Percentiles rank a stretch among this genome's conserved stretches.
Conservation (phyloP, 2,113 vertebrate species). For the Spermophilus dauricus region DNA sequence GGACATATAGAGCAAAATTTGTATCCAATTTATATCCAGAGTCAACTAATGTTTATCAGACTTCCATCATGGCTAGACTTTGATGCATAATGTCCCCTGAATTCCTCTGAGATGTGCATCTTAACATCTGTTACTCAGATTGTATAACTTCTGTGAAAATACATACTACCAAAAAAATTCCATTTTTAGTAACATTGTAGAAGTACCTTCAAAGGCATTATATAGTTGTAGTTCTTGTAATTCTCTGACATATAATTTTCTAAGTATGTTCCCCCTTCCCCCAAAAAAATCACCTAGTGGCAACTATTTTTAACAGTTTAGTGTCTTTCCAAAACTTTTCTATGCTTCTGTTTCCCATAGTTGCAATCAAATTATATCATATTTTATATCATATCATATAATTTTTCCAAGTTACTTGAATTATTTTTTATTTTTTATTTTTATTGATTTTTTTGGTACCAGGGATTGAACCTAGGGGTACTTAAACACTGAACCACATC, state of each 20-base stretch:
- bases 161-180: too few relatives aligned
- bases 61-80: background rate
- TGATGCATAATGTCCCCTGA: background rate
- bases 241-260: slow-evolving; percentile 15
- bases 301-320: background rate
- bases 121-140: background rate
- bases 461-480: background rate
- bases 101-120: background rate
- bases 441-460: too few relatives aligned
- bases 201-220: background rate
- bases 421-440: background rate
- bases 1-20: background rate
- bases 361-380: background rate
- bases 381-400: background rate
- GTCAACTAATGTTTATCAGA: background rate
- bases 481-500: background rate
- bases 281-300: background rate
- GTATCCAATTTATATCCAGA: background rate
- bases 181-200: too few relatives aligned
- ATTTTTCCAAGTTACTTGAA: background rate
- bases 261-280: background rate
- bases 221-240: background rate
- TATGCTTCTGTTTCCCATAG: background rate
- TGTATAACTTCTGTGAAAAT: background rate
- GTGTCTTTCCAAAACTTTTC: background rate